Evolutionary conservation across 2,888 invertebrate genomes (phyloP).

Genomic region (Tenthredo distinguenda): DNA sequence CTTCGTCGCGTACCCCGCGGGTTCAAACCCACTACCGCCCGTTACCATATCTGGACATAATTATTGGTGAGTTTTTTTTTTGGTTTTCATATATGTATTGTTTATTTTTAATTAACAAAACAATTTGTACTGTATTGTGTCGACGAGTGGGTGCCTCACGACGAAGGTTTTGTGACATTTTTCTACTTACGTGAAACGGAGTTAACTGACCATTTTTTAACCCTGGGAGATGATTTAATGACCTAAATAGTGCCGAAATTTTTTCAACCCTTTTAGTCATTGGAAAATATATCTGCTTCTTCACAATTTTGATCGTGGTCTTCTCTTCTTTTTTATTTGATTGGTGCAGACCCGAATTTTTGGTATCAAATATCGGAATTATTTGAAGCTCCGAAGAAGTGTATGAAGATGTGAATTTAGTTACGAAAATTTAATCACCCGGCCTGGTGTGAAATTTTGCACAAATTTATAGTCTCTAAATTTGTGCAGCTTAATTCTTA

Average conservation of each 20-base stretch:
- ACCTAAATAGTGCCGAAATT: conserved; percentile 28
- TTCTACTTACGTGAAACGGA: conserved; percentile 14
- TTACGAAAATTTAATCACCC: not conserved
- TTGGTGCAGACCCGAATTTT: not conserved
- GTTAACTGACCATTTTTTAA: not conserved
- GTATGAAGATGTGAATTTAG: not conserved
- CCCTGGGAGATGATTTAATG: not conserved
- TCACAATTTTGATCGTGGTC: not conserved
- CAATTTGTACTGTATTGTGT: conserved; percentile 13
- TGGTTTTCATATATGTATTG: not conserved
- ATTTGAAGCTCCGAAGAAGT: not conserved
- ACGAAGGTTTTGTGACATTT: conserved; percentile 20
- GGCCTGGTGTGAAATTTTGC: not conserved
- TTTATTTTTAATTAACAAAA: not conserved
- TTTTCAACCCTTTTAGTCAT: not conserved
- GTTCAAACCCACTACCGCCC: conserved; percentile 74
- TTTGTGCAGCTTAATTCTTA: conserved; percentile 4
- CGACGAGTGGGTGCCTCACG: conserved; percentile 20
- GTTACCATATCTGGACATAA: conserved; percentile 75
- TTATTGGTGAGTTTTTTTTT: conserved; percentile 75
- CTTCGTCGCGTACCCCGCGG: conserved; percentile 75
- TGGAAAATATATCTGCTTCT: not conserved
- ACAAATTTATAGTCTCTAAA: not conserved
- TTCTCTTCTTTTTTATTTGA: not conserved
- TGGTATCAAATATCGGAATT: not conserved